Evolutionary conservation across 1,140 invertebrate genomes (phyloP).

Genomic region (Reticulitermes speratus): DNA sequence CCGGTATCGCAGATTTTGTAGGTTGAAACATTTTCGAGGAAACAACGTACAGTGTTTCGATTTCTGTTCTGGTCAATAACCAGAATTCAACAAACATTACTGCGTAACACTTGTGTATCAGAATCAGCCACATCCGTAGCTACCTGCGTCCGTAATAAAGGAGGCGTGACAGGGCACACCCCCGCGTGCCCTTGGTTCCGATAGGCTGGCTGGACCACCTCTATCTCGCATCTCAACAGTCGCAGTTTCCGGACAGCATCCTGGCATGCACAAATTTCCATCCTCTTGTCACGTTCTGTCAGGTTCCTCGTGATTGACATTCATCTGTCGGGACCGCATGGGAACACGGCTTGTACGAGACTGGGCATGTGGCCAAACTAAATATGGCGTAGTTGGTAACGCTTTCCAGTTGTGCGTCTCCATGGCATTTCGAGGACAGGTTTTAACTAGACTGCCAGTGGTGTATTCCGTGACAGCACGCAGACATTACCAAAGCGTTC

Average conservation of each 20-base stretch:
- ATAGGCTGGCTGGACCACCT: neutral
- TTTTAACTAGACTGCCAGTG: no score
- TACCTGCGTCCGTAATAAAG: neutral
- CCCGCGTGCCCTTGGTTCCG: neutral
- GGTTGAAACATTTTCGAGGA: no score
- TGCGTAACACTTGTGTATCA: neutral
- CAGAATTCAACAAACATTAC: neutral
- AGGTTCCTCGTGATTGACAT: no score
- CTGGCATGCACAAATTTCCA: neutral
- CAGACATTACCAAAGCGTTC: no score
- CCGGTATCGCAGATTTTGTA: no score
- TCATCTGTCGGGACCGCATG: no score
- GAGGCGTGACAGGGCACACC: neutral
- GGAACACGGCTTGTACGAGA: no score
- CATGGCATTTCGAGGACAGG: no score
- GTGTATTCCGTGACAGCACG: no score
- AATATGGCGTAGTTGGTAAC: no score
- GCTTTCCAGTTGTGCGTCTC: no score
- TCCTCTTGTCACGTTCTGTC: neutral
- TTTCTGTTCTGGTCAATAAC: neutral
- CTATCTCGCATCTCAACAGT: neutral
- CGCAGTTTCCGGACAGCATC: neutral
- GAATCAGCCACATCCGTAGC: neutral
- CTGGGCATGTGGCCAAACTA: no score
- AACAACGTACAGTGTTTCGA: neutral